Base-by-base conservation (phyloP, 35 echinoderm and acorn worm species). In the Lytechinus variegatus region DNA sequence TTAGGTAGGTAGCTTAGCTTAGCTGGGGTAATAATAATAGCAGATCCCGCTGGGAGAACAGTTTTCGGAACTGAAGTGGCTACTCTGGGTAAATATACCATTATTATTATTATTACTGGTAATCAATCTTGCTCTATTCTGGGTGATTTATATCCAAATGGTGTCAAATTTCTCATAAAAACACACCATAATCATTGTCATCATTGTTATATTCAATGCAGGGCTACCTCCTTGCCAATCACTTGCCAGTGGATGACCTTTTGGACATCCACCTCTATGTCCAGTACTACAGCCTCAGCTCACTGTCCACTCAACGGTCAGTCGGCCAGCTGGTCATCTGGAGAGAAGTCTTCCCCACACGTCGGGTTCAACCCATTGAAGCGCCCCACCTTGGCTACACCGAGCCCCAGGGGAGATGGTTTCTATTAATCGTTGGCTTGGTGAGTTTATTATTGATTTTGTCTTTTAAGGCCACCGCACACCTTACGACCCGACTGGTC, bases 251-350 rank as follows among this genome's bases (percentile, higher is more conserved):
- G 51, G 97, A 97, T 21, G 98, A 99, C 57, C 96, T 99, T 0
- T 6, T 97, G n/a, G 98, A 99, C 55, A 96, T 97, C 52, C 44
- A 71, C 27, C 52, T 99, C 9, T 99, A 99, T 91, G 97, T 97
- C 86, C 97, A 95, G 52, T 97, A 99, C 60, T 97, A 97, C 94
- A 97, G 98, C 92, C 92, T 99, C 9, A 97, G 96, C 89, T 94
- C 94, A 27, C 94, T 97, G 53, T 95, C 95, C 53, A 95, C 95
- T 54, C 95, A 99, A 44, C 96, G 96, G 55, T 55, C 86, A 7
- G 96, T 97, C 29, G 97, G 98, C 89, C 97, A 99, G 94, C 97
- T 99, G 55, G 97, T 99, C 61, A 95, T 99, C 27, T 99, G 98
- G 98, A 96, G 96, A 52, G 98, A 99, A 89, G 97, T 99, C 6